Base-by-base conservation (phyloP, 1,140 invertebrate genomes). In the Oreohelix idahoensis region DNA sequence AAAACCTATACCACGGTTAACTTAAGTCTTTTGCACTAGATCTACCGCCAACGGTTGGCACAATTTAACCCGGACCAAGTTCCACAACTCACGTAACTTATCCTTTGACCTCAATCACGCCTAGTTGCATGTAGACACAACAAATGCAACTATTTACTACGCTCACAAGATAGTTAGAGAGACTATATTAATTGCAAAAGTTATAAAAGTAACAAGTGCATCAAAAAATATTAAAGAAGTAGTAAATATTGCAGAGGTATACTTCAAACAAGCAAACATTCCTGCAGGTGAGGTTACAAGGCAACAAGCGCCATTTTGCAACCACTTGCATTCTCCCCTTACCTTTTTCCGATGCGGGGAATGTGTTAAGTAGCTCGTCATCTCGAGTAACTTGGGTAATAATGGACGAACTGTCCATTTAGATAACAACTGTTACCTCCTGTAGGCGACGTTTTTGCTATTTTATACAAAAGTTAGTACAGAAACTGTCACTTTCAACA, bases 321-420 rank as follows among this genome's bases (percentile, higher is more conserved):
- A 83, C 53, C 15, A 58, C 86, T 87, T 84, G 85, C 71, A 35
- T 42, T 76, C 76, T 73, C 32, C 45, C 87, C 95, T 95, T 95
- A 97, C 97, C 96, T 96, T 97, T 97, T 94, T 97, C 96, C 87
- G 89, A 89, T 93, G 95, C 95, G 93, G 95, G 95, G 95, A 96
- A 96, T 94, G 95, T 97, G 94, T 96, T 97, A 94, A 97, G 95
- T 94, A 96, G 96, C 94, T 98, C 97, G 95, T 98, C 97, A 96
- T 98, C 97, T 94, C 96, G 95, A 94, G 96, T 96, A 94, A 97
- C 97, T 95, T 98, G 97, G 94, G 97, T 97, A 94, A 98, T 98
- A 95, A 98, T 98, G 95, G 97, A 98, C 96, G 97, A 96, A 95
- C 96, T 96, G 96, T 98, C 97, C 97, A 98, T 98, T 96, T 95